Conservation (phyloP, 2,888 invertebrate genomes). For the Polydrusus tereticollis region DNA sequence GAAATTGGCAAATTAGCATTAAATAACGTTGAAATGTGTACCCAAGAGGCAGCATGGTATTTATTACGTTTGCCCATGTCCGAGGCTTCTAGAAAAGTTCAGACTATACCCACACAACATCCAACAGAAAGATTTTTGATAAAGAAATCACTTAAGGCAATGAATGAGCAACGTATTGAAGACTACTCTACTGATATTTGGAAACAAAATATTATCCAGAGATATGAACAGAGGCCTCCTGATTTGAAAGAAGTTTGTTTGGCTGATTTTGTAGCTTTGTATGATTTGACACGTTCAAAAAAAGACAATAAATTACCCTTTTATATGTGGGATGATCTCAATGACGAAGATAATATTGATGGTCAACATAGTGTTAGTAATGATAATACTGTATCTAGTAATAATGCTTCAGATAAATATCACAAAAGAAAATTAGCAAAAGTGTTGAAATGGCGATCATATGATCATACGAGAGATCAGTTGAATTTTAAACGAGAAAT, state of each 20-base stretch:
- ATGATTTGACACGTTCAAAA: background rate
- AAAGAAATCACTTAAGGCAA: too few relatives aligned
- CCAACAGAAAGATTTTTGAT: constrained; percentile 22
- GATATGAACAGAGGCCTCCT: constrained; percentile 54
- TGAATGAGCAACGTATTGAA: too few relatives aligned
- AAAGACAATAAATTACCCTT: too few relatives aligned
- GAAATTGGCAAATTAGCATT: constrained; percentile 56
- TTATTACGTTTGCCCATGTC: constrained; percentile 65
- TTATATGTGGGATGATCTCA: too few relatives aligned
- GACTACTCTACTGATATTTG: constrained; percentile 31
- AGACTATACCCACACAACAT: constrained; percentile 45
- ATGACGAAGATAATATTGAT: too few relatives aligned
- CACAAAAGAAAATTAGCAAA: too few relatives aligned
- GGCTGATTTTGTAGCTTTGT: background rate
- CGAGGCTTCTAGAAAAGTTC: constrained; percentile 38
- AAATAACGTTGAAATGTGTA: constrained; percentile 61
- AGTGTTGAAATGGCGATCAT: background rate
- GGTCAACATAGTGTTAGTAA: too few relatives aligned
- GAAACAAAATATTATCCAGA: constrained; percentile 30
- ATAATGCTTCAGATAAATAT: too few relatives aligned
- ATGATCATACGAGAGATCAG: background rate
- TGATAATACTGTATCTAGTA: too few relatives aligned
- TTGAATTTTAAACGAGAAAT: constrained; percentile 33
- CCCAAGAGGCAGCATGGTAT: constrained; percentile 67
- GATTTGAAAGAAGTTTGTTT: constrained; percentile 42